phyloP scores from a whole-genome alignment of 2,888 invertebrate genomes.

The Tenthredo mesomela region DNA sequence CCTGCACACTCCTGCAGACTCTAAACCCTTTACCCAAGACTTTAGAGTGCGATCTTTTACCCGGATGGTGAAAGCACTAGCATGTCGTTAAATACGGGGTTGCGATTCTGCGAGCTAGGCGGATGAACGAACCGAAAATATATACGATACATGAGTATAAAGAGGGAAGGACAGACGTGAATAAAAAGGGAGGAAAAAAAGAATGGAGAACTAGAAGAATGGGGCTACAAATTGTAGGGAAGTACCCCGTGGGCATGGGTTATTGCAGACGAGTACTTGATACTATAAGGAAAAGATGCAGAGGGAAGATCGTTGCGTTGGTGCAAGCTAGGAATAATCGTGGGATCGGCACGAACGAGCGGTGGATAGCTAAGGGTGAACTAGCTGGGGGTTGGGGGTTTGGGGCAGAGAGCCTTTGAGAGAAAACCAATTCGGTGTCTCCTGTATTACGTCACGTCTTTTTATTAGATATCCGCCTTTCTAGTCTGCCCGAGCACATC shows the following conservation, averaged over 20 bases:
- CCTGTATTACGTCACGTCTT: conserved; percentile 45
- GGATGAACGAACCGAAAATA: neutral
- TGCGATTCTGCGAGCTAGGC: neutral
- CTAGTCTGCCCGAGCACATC: conserved; percentile 30
- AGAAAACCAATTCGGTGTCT: conserved; percentile 45
- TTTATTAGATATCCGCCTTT: conserved; percentile 43
- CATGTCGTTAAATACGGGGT: conserved; percentile 37
- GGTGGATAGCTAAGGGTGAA: neutral
- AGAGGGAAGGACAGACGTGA: neutral
- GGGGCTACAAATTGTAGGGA: conserved; percentile 18
- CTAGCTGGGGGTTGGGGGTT: neutral
- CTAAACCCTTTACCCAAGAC: neutral
- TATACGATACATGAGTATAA: neutral
- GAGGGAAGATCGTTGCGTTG: neutral
- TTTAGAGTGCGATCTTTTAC: conserved; percentile 3
- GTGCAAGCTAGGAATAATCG: conserved; percentile 4
- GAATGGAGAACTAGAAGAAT: neutral
- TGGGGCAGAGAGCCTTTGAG: neutral
- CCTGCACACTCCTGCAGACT: neutral
- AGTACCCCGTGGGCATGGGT: neutral
- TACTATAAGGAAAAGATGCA: neutral
- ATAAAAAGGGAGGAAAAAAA: neutral
- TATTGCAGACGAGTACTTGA: too few species aligned
- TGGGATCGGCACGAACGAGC: conserved; percentile 31
- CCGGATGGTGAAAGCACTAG: conserved; percentile 41